Percentiles rank a stretch among this genome's conserved stretches.
Evolutionary conservation across 2,888 invertebrate genomes (phyloP).

Genomic region (Eumerus sabulonum): DNA sequence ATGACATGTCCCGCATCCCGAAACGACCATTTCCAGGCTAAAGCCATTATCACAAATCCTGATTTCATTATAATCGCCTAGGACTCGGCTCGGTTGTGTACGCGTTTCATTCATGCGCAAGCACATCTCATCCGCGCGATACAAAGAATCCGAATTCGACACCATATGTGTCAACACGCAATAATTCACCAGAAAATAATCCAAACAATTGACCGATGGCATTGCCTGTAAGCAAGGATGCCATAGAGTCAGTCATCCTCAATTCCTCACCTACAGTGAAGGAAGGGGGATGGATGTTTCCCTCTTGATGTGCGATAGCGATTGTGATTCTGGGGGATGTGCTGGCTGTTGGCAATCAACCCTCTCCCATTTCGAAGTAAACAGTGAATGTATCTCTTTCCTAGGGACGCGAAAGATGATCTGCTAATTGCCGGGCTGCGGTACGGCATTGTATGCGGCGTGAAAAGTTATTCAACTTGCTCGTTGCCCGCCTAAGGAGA

Average conservation of each 20-base stretch:
- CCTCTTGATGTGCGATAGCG: slow-evolving; percentile 21
- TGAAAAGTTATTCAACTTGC: slow-evolving; percentile 62
- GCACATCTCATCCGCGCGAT: slow-evolving; percentile 32
- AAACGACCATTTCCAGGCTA: neutral
- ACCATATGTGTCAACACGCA: slow-evolving; percentile 80
- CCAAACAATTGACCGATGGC: slow-evolving; percentile 77
- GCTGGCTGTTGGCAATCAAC: slow-evolving; percentile 35
- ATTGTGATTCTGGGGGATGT: slow-evolving; percentile 5
- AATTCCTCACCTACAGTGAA: slow-evolving; percentile 12
- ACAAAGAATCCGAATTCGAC: slow-evolving; percentile 73
- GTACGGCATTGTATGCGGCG: slow-evolving; percentile 58
- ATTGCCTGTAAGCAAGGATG: slow-evolving; percentile 6
- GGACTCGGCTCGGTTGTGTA: slow-evolving; percentile 47
- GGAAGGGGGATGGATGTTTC: slow-evolving; percentile 1
- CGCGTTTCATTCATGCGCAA: slow-evolving; percentile 51
- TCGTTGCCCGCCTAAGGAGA: slow-evolving; percentile 48
- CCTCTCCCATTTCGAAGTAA: slow-evolving; percentile 46
- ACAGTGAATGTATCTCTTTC: slow-evolving; percentile 42
- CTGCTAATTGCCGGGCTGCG: slow-evolving; percentile 57
- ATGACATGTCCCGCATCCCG: slow-evolving; percentile 6
- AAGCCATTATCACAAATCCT: slow-evolving; percentile 57
- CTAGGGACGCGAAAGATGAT: slow-evolving; percentile 43
- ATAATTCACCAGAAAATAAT: slow-evolving; percentile 79
- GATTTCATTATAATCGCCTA: slow-evolving; percentile 77
- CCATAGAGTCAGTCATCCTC: slow-evolving; percentile 24